Evolutionary conservation across 2,113 vertebrate genomes (phyloP).

Genomic region (Phycodurus eques): DNA sequence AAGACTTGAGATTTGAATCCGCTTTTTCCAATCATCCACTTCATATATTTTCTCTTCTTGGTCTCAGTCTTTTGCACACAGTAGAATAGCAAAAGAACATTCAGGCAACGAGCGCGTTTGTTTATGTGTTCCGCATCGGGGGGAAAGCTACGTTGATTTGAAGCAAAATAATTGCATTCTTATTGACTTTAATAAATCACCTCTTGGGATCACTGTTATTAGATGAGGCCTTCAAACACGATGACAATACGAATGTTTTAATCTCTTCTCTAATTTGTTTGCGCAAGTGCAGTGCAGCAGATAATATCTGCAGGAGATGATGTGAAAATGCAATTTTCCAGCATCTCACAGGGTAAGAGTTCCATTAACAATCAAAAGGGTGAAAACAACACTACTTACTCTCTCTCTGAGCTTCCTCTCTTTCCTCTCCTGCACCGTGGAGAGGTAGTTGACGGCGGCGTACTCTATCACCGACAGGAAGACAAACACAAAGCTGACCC

Average conservation of each 20-base stretch:
- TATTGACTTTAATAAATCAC: background rate
- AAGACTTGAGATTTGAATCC: background rate
- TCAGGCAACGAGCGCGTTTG: background rate
- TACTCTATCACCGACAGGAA: constrained; percentile 97
- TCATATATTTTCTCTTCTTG: background rate
- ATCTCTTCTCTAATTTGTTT: background rate
- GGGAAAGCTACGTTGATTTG: background rate
- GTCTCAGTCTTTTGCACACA: background rate
- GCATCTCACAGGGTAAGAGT: constrained; percentile 3
- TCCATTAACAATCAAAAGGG: constrained; percentile 1
- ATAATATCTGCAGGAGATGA: background rate
- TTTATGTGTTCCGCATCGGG: background rate
- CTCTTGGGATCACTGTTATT: background rate
- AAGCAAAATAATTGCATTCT: background rate
- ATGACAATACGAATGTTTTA: background rate
- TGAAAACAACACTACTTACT: constrained; percentile 53
- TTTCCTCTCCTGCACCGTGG: constrained; percentile 78
- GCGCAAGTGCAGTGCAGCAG: background rate
- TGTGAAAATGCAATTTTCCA: background rate
- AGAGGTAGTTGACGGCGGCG: constrained; percentile 81
- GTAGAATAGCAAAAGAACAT: background rate
- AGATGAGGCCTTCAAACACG: background rate
- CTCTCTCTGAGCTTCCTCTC: constrained; percentile 77
- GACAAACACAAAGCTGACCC: constrained; percentile 98
- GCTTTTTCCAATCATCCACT: background rate